Base-by-base conservation (phyloP, 2,888 invertebrate species). In the Boloria euphrosyne region DNA sequence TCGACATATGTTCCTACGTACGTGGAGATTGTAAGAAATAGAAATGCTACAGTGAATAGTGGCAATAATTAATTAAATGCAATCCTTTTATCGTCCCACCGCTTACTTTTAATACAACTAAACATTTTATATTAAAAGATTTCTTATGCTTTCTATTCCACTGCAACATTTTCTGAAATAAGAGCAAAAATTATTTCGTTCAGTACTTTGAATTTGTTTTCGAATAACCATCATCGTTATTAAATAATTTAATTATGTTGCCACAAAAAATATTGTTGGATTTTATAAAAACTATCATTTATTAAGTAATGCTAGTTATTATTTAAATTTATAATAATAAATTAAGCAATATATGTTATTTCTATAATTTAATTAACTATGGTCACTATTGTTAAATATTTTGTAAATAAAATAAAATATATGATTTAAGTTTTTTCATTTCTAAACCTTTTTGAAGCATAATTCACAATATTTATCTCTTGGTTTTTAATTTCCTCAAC, bases 21-120 rank as follows among this genome's bases (percentile, higher is more conserved):
- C 70, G 82, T 85, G 1, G 90, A 91, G 79, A 89, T 91, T 27
- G 85, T 80, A 71, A 84, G 91, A 61, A 90, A 85, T 68, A 80
- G 79, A 65, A 82, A 80, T 27, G 71, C 27, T 47, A 46, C 66
- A n/a, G 46, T 49, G 0, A 38, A 38, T 46, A 66, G 67, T 66
- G 68, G 57, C 14, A 38, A 62, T 51, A 22, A 58, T 46, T 58
- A 38, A 62, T 66, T 53, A 59, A 61, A 10, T 50, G 7, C 49
- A 51, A 61, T 64, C 60, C 59, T 67, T 46, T 44, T 44, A 44
- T 44, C 31, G 31, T 17, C 64, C 64, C 64, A 64, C 64, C 64
- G 64, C 44, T 64, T 58, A 55, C 44, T 65, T 60, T 54, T 38
- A 16, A 14, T 38, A 38, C 10, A 7, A 7, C 31, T 38, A 38